Conservation (phyloP, 2,888 invertebrate species). For the Lycia hirtaria region DNA sequence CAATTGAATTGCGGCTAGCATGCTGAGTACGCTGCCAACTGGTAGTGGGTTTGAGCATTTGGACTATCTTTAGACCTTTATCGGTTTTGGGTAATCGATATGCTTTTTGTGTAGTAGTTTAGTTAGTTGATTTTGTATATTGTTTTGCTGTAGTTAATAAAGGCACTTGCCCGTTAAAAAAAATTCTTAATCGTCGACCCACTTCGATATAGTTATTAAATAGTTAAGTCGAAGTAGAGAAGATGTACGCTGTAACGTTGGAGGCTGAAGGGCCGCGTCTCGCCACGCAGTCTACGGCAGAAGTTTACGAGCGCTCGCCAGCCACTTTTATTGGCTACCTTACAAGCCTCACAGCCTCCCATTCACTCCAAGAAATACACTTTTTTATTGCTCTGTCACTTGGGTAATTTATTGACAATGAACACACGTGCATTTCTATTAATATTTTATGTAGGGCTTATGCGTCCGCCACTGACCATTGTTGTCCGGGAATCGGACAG, state of each 20-base stretch:
- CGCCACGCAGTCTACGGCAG: constrained; percentile 84
- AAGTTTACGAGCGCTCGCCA: constrained; percentile 79
- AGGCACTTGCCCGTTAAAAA: too few relatives aligned
- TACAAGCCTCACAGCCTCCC: constrained; percentile 83
- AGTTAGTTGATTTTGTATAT: too few relatives aligned
- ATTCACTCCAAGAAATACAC: constrained; percentile 84
- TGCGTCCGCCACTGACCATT: constrained; percentile 66
- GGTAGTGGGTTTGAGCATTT: too few relatives aligned
- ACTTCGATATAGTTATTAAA: constrained; percentile 13
- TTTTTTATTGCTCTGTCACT: constrained; percentile 85
- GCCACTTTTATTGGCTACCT: constrained; percentile 85
- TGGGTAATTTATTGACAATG: constrained; percentile 84
- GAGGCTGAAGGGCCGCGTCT: constrained; percentile 59
- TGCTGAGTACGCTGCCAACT: too few relatives aligned
- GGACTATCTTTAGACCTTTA: too few relatives aligned
- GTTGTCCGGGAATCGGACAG: constrained; percentile 64
- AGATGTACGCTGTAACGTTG: constrained; percentile 30
- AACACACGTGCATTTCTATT: constrained; percentile 85
- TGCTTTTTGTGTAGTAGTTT: too few relatives aligned
- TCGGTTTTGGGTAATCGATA: too few relatives aligned
- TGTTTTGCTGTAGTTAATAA: too few relatives aligned
- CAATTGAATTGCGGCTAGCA: too few relatives aligned
- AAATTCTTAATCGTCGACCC: too few relatives aligned
- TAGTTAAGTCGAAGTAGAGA: constrained; percentile 2
- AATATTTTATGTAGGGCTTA: constrained; percentile 84